phyloP scores from a whole-genome alignment of 2,797 vertebrate genomes.

The Gallinago nigripennis region DNA sequence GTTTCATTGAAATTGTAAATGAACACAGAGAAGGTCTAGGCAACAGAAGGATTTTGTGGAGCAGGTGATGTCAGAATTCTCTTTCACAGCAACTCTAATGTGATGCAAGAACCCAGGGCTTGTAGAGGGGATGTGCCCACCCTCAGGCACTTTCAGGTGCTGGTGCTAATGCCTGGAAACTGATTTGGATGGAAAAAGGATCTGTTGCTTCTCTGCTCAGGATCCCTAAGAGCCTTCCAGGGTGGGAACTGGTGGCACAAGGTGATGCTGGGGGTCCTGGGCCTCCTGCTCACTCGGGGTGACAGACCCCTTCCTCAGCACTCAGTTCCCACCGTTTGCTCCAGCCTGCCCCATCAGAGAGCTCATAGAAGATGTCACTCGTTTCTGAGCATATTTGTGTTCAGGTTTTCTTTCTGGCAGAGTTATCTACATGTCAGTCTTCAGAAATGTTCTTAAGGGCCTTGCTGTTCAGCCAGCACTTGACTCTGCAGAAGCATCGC shows the following conservation, averaged over 20 bases:
- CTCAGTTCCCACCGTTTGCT: fast-evolving
- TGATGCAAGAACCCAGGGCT: not conserved
- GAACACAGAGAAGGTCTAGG: not conserved
- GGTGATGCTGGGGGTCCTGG: not conserved
- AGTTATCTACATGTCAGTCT: not conserved
- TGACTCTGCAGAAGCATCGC: not conserved
- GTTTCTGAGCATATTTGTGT: not conserved
- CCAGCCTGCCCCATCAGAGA: not conserved
- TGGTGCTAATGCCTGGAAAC: not conserved
- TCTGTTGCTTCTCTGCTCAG: not conserved
- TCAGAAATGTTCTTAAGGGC: not conserved
- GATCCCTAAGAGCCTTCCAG: not conserved
- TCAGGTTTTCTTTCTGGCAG: not conserved
- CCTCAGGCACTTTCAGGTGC: not conserved
- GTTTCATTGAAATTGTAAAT: not conserved
- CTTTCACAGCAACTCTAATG: not conserved
- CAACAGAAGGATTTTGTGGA: not conserved
- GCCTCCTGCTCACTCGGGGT: fast-evolving
- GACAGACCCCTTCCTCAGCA: not conserved
- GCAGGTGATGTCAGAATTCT: not conserved
- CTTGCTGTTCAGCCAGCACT: not conserved
- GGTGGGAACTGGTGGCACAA: not conserved
- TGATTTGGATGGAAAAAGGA: not conserved
- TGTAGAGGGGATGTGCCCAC: not conserved
- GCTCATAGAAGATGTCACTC: fast-evolving